These are phyloP conservation scores for Campoplex nolae DNA, from an alignment of 2,888 invertebrate genomes.

Conservation along the genomic window DNA sequence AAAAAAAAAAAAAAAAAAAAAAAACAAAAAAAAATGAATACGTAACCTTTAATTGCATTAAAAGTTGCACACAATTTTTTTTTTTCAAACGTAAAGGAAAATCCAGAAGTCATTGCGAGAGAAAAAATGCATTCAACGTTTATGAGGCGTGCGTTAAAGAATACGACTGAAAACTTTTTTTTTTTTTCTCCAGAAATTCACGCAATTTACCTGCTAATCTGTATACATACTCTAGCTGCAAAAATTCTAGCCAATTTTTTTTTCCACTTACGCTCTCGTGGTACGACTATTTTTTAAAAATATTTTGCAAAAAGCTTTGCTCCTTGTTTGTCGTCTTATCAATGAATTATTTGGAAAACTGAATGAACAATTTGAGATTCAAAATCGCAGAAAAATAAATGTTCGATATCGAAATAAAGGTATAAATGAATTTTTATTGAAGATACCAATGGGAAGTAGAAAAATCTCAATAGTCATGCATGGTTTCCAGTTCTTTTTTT, in stretches of 20 bases:
- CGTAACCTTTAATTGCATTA: background rate
- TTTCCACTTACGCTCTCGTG: background rate
- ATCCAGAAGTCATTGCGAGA: background rate
- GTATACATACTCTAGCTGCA: no score
- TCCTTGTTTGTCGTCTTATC: background rate
- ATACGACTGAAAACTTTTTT: background rate
- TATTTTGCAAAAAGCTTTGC: background rate
- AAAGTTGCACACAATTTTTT: background rate
- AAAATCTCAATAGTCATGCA: no score
- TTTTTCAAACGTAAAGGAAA: background rate
- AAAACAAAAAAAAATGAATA: background rate
- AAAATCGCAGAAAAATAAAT: background rate
- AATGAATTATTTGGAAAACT: background rate
- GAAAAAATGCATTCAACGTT: background rate
- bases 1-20: background rate
- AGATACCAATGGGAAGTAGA: no score
- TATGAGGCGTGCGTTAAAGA: background rate
- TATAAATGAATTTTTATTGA: background rate
- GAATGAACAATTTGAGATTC: background rate
- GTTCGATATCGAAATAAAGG: background rate
- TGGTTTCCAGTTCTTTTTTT: no score
- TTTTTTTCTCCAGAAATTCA: background rate
- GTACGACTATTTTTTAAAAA: background rate
- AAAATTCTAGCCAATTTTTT: no score
- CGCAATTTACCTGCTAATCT: background rate